phyloP scores from a whole-genome alignment of 2,113 vertebrate genomes.

The Platichthys flesus region DNA sequence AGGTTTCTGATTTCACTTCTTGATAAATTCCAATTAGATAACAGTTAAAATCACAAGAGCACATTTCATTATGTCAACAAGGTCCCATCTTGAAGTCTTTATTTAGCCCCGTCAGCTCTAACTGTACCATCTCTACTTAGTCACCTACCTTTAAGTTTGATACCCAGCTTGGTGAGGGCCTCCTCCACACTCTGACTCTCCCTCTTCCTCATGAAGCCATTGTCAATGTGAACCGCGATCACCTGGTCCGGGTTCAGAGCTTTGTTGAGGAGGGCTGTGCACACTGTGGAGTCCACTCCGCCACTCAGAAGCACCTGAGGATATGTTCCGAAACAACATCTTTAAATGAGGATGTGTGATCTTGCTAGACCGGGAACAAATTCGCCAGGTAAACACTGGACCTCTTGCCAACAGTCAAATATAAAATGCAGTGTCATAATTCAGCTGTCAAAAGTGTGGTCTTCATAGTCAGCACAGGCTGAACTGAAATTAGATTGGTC shows the following conservation, averaged over 20 bases:
- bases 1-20: neutral
- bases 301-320: slow-evolving; percentile 94
- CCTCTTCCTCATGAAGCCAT: slow-evolving; percentile 98
- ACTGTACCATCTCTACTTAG: neutral
- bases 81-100: neutral
- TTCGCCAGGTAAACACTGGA: too few species aligned
- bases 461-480: too few species aligned
- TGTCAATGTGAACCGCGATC: slow-evolving; percentile 98
- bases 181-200: slow-evolving; percentile 98
- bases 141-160: slow-evolving; percentile 93
- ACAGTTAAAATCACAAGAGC: neutral
- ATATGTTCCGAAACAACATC: neutral
- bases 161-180: slow-evolving; percentile 94
- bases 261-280: slow-evolving; percentile 96
- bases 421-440: neutral
- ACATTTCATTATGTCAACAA: neutral
- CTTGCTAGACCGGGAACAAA: neutral
- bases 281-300: slow-evolving; percentile 97
- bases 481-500: too few species aligned
- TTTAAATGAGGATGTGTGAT: neutral
- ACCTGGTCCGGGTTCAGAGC: slow-evolving; percentile 94
- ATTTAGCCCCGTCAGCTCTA: neutral
- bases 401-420: neutral
- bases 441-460: too few species aligned
- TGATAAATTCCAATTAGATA: too few species aligned